These are phyloP conservation scores for Scomber japonicus DNA, from an alignment of 2,113 vertebrate genomes.

Conservation along the genomic window DNA sequence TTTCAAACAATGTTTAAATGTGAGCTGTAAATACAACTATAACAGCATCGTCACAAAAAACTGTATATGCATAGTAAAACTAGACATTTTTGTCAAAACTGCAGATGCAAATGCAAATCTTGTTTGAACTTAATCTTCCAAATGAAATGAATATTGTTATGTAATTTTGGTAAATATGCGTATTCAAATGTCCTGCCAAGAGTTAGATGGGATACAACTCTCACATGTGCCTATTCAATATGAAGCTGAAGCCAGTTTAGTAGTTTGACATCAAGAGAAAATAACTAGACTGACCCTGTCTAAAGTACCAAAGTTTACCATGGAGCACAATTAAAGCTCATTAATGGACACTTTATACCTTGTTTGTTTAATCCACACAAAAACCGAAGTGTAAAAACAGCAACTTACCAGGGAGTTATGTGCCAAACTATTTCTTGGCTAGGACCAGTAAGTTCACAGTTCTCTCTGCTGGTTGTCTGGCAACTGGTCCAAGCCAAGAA, in stretches of 20 bases:
- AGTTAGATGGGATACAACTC: neutral
- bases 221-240: neutral
- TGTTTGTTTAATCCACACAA: constrained; percentile 16
- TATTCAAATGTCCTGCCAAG: neutral
- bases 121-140: no score
- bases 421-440: constrained; percentile 6
- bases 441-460: neutral
- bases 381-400: neutral
- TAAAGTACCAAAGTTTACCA: neutral
- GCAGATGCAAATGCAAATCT: neutral
- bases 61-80: neutral
- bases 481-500: no score
- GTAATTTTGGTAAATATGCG: no score
- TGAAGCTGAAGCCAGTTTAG: neutral
- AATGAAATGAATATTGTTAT: no score
- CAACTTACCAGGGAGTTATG: neutral
- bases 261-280: neutral
- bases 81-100: neutral
- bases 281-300: neutral
- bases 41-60: neutral
- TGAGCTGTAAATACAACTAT: neutral
- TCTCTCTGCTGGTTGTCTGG: no score
- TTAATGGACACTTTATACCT: constrained; percentile 16
- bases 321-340: constrained; percentile 3
- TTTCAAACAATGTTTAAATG: neutral